Base-by-base conservation (phyloP, 2,113 vertebrate genomes). In the Prochilodus magdalenae region DNA sequence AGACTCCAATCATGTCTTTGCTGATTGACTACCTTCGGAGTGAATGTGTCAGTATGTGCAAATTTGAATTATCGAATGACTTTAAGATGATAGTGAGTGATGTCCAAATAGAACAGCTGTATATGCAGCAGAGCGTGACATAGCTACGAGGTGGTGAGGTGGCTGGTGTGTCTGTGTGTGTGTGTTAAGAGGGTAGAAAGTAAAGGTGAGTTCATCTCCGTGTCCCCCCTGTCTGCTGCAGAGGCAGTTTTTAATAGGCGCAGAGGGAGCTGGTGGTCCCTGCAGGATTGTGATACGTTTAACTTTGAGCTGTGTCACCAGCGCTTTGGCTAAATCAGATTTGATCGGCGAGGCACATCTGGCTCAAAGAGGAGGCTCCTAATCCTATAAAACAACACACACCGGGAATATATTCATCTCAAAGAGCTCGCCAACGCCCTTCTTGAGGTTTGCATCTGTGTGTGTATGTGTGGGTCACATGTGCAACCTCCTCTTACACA, bases 371-470 rank as follows among this genome's bases (percentile, higher is more conserved):
- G 65, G 69, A 86, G n/a, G 78, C 72, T 66, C 27, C 62, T 89
- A 89, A 90, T 90, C 87, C 84, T 74, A 66, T 89, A 88, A 89
- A 83, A 76, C 75, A 83, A 83, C 84, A 86, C 26, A 33, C 6
- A 24, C 30, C 70, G 14, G 29, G 77, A 57, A 80, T 27, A 55
- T 55, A 62, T 80, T 72, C 36, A 33, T 80, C 83, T 76, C 63
- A 29, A 74, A 24, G 15, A 81, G 47, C 62, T 75, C 71, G 44
- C 53, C 60, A 13, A 40, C 12, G 16, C n/a, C 69, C 83, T 82
- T 74, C 51, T 70, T n/a, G 57, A 82, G 84, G 74, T 76, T 40
- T 49, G 53, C 11, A 10, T 44, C 44, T 24, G n/a, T 33, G 66
- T 55, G 67, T 72, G 29, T 71, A 29, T 20, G 26, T 36, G 49